These are phyloP conservation scores for Scaptomyza polygonia DNA, from an alignment of 2,888 invertebrate genomes.

Conservation along the genomic window DNA sequence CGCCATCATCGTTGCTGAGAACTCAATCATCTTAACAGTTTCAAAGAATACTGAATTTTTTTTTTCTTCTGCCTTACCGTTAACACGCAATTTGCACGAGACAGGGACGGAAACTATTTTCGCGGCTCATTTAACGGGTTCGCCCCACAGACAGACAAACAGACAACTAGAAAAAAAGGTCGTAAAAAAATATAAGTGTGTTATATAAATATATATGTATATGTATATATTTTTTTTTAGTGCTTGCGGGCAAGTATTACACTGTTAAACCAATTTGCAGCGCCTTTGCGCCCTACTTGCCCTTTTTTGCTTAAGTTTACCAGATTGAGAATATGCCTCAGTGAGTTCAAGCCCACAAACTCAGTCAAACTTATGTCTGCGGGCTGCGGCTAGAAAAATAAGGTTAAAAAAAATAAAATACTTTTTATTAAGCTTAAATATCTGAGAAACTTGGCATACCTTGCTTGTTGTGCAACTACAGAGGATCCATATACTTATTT, in stretches of 20 bases:
- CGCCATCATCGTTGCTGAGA: slow-evolving; percentile 6
- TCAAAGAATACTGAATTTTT: slow-evolving; percentile 23
- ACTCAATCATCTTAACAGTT: slow-evolving; percentile 23
- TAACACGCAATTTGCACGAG: slow-evolving; percentile 52
- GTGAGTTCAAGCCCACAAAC: slow-evolving; percentile 48
- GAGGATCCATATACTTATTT: slow-evolving; percentile 26
- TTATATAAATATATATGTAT: slow-evolving; percentile 34
- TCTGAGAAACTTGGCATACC: neutral
- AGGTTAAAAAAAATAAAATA: slow-evolving; percentile 3
- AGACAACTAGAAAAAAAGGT: slow-evolving; percentile 42
- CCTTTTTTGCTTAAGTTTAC: slow-evolving; percentile 35
- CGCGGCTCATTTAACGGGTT: slow-evolving; percentile 77
- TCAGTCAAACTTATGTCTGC: slow-evolving; percentile 29
- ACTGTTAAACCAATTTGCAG: slow-evolving; percentile 70
- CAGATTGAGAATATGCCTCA: slow-evolving; percentile 47
- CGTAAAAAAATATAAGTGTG: slow-evolving; percentile 44
- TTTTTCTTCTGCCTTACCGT: slow-evolving; percentile 10
- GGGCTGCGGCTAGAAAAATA: slow-evolving; percentile 54
- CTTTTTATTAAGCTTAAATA: neutral
- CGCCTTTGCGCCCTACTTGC: slow-evolving; percentile 9
- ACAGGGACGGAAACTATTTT: slow-evolving; percentile 76
- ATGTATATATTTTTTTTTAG: too few species aligned
- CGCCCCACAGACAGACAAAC: slow-evolving; percentile 20
- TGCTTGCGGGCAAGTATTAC: slow-evolving; percentile 53
- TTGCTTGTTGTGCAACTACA: neutral